A percentile compares a stretch with the other conserved stretches of the same genome.
These are phyloP conservation scores for Pyxicephalus adspersus DNA, from an alignment of 2,113 vertebrate genomes.

Conservation along the genomic window DNA sequence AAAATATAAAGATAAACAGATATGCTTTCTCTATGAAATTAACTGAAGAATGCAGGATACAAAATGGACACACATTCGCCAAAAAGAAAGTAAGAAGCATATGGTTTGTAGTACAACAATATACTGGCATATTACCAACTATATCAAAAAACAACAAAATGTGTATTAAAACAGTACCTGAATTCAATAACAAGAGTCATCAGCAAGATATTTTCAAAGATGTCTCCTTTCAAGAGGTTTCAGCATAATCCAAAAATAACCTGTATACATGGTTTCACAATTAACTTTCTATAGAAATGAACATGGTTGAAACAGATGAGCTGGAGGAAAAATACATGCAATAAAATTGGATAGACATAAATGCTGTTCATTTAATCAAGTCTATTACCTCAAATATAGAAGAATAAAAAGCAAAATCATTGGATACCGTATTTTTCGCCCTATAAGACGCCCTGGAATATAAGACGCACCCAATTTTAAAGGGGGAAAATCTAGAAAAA, in stretches of 20 bases:
- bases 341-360: not conserved
- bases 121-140: not conserved
- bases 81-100: too few species aligned
- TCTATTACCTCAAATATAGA: not conserved
- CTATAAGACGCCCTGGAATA: too few species aligned
- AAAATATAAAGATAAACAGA: too few species aligned
- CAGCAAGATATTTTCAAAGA: conserved; percentile 88
- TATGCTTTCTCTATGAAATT: too few species aligned
- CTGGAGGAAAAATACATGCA: conserved; percentile 18
- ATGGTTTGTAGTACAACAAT: not conserved
- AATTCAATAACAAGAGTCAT: conserved; percentile 86
- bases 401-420: too few species aligned
- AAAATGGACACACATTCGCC: too few species aligned
- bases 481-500: too few species aligned
- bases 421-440: too few species aligned
- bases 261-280: conserved; percentile 89
- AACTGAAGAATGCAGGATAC: too few species aligned
- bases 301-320: conserved; percentile 62
- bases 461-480: too few species aligned
- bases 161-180: conserved; percentile 89
- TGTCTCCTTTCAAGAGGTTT: conserved; percentile 87
- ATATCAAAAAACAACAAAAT: conserved; percentile 70
- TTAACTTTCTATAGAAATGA: conserved; percentile 74
- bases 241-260: conserved; percentile 88
- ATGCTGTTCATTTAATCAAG: not conserved